These are phyloP conservation scores for Agrotis ipsilon DNA, from an alignment of 2,888 invertebrate genomes.

Conservation along the genomic window DNA sequence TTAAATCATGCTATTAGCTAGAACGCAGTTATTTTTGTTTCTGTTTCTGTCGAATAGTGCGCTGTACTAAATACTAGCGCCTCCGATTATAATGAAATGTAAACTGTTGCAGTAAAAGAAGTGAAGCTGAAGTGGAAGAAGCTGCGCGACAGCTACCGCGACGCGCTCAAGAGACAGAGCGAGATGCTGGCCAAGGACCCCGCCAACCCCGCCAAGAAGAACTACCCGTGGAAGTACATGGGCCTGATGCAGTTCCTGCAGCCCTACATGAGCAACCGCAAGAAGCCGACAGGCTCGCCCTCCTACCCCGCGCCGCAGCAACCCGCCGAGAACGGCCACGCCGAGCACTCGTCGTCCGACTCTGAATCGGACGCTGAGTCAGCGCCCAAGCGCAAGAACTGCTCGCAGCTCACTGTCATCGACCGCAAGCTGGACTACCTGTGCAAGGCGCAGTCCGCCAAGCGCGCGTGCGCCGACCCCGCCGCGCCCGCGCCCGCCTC, in stretches of 20 bases:
- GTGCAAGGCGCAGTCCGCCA: conserved; percentile 73
- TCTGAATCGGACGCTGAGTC: conserved; percentile 72
- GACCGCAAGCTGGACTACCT: conserved; percentile 81
- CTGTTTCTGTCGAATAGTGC: too few relatives aligned
- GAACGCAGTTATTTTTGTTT: too few relatives aligned
- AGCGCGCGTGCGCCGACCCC: conserved; percentile 64
- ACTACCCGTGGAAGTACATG: conserved; percentile 87
- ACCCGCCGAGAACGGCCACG: conserved; percentile 52
- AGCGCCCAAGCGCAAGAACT: conserved; percentile 71
- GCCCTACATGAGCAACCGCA: conserved; percentile 86
- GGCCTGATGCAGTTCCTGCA: conserved; percentile 86
- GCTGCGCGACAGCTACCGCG: conserved; percentile 87
- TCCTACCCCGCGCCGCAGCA: conserved; percentile 60
- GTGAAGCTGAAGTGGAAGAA: conserved; percentile 89
- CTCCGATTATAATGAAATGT: background rate
- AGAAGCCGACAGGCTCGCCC: conserved; percentile 76
- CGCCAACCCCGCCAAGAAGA: conserved; percentile 73
- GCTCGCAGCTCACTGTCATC: conserved; percentile 75
- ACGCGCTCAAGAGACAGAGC: conserved; percentile 85
- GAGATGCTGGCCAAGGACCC: conserved; percentile 82
- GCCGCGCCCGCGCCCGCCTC: conserved; percentile 50
- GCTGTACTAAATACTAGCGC: too few relatives aligned
- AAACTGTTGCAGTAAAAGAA: conserved; percentile 83
- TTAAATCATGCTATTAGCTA: too few relatives aligned
- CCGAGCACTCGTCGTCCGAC: conserved; percentile 58